These are phyloP conservation scores for Dipodomys spectabilis DNA, from an alignment of 2,113 vertebrate species.

Conservation along the genomic window DNA sequence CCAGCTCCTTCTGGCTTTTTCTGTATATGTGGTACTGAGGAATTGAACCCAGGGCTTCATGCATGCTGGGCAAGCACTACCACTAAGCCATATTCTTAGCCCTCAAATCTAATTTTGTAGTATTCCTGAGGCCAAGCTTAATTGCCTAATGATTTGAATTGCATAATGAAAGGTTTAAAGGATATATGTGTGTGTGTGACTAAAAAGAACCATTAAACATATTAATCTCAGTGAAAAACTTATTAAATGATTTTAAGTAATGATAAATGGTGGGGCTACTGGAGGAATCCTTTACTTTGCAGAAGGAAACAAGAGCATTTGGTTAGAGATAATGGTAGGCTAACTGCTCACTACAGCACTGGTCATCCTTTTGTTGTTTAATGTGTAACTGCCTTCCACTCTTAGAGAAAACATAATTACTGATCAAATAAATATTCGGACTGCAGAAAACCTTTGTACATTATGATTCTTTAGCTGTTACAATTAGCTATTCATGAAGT, in stretches of 20 bases:
- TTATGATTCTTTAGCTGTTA: conserved; percentile 30
- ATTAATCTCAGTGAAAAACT: conserved; percentile 7
- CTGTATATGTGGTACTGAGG: too few species aligned
- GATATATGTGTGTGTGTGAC: neutral
- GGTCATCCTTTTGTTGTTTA: neutral
- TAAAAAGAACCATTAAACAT: neutral
- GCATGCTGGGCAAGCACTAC: too few species aligned
- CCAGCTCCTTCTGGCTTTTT: too few species aligned
- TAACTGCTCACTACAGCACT: neutral
- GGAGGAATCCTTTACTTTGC: neutral
- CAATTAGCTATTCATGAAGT: neutral
- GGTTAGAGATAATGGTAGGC: neutral
- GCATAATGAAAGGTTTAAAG: conserved; percentile 6
- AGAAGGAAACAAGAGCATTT: neutral
- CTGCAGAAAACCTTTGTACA: neutral
- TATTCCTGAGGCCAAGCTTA: conserved; percentile 23
- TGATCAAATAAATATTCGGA: conserved; percentile 1
- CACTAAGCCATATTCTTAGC: too few species aligned
- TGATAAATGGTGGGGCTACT: neutral
- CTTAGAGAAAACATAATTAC: neutral
- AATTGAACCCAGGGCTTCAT: too few species aligned
- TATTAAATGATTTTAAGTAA: conserved; percentile 4
- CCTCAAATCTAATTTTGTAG: neutral
- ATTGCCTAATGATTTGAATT: neutral
- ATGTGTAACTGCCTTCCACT: neutral